A percentile compares a stretch with the other conserved stretches of the same genome.
These are phyloP conservation scores for Eulemur rubriventer DNA, from an alignment of 2,797 vertebrate genomes.

Conservation along the genomic window DNA sequence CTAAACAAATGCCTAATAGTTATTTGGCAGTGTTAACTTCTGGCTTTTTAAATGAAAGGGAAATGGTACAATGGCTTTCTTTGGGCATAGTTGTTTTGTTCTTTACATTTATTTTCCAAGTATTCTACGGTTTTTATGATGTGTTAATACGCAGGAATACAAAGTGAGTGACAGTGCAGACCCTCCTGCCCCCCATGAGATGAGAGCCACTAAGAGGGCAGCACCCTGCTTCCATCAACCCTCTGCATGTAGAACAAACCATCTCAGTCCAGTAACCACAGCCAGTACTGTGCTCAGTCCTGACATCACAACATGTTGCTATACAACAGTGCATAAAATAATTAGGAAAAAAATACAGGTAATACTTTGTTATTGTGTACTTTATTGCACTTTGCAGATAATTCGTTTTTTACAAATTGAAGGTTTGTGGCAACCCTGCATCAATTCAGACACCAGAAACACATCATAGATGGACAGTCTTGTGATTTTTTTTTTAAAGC, in stretches of 20 bases:
- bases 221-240: no score
- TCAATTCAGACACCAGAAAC: not conserved
- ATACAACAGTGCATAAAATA: not conserved
- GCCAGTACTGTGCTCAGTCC: not conserved
- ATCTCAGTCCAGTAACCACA: not conserved
- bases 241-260: not conserved
- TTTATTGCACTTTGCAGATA: not conserved
- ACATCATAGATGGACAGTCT: not conserved
- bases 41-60: not conserved
- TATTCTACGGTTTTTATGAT: not conserved
- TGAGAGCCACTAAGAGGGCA: not conserved
- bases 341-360: not conserved
- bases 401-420: not conserved
- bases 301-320: not conserved
- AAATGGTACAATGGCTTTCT: not conserved
- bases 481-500: not conserved
- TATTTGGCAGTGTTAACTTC: not conserved
- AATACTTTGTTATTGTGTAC: not conserved
- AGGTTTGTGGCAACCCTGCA: not conserved
- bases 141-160: not conserved
- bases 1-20: not conserved
- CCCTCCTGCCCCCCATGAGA: not conserved
- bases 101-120: not conserved
- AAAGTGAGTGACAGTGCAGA: not conserved
- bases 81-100: not conserved